These are phyloP conservation scores for Drosophila subquinaria DNA, from an alignment of 2,888 invertebrate species.

Conservation along the genomic window DNA sequence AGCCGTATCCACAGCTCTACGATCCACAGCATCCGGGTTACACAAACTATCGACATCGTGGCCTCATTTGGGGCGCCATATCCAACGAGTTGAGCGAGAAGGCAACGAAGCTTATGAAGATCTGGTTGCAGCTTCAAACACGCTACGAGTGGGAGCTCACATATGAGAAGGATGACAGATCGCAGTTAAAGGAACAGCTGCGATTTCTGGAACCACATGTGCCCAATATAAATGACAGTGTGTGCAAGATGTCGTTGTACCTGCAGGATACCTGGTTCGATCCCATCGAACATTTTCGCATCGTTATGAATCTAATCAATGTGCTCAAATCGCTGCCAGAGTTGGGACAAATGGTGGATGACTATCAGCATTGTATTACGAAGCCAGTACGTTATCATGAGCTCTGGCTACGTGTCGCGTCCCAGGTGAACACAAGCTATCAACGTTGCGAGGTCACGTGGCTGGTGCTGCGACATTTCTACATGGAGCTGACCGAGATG, in stretches of 20 bases:
- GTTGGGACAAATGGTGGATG: slow-evolving; percentile 52
- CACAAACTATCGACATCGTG: slow-evolving; percentile 69
- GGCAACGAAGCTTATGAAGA: slow-evolving; percentile 82
- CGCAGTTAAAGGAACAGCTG: slow-evolving; percentile 54
- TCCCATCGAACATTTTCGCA: slow-evolving; percentile 77
- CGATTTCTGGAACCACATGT: slow-evolving; percentile 62
- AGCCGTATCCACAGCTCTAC: slow-evolving; percentile 76
- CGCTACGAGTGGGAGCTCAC: slow-evolving; percentile 81
- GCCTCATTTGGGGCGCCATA: slow-evolving; percentile 79
- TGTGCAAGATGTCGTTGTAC: slow-evolving; percentile 72
- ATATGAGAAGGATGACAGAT: not conserved
- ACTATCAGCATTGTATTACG: not conserved
- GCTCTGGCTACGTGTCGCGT: slow-evolving; percentile 58
- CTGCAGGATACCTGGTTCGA: slow-evolving; percentile 64
- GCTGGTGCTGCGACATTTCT: slow-evolving; percentile 77
- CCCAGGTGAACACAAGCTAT: slow-evolving; percentile 20
- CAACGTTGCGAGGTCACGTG: slow-evolving; percentile 82
- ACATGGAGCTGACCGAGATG: slow-evolving; percentile 73
- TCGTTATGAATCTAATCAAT: slow-evolving; percentile 62
- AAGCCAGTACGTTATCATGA: slow-evolving; percentile 48
- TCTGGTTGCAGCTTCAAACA: slow-evolving; percentile 74
- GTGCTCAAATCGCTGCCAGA: slow-evolving; percentile 55
- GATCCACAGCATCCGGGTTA: slow-evolving; percentile 50
- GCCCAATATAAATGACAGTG: slow-evolving; percentile 49
- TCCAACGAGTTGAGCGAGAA: slow-evolving; percentile 76